Evolutionary conservation across 2,113 vertebrate genomes (phyloP).

Genomic region (Platanista minor): DNA sequence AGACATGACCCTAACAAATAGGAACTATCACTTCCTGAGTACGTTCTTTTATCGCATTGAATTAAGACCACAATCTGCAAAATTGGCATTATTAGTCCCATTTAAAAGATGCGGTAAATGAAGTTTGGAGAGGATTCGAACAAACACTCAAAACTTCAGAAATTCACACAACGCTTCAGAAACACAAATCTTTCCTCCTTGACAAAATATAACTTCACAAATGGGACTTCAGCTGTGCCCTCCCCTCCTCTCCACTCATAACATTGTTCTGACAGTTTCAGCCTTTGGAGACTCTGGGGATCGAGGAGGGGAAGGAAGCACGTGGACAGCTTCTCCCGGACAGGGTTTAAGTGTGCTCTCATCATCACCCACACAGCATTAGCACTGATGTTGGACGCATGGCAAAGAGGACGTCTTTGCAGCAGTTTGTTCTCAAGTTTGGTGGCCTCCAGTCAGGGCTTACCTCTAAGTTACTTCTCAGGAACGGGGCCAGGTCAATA

Average conservation of each 20-base stretch:
- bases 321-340: accelerated
- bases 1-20: too few species aligned
- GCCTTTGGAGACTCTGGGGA: neutral
- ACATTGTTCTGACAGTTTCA: neutral
- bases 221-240: too few species aligned
- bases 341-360: neutral
- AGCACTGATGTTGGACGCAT: neutral
- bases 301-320: neutral
- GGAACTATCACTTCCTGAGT: neutral
- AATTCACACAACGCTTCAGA: neutral
- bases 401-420: constrained; percentile 62
- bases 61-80: neutral
- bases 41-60: neutral
- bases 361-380: neutral
- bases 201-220: neutral
- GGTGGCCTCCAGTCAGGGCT: constrained; percentile 86
- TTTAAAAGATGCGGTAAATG: neutral
- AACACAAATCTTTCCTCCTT: neutral
- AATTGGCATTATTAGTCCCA: neutral
- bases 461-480: constrained; percentile 92
- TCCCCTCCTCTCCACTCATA: accelerated
- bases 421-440: constrained; percentile 83
- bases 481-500: constrained; percentile 95
- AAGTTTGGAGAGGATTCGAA: neutral
- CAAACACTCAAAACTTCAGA: neutral